phyloP scores from a whole-genome alignment of 23 tunicate species.

The Ciona savignyi region DNA sequence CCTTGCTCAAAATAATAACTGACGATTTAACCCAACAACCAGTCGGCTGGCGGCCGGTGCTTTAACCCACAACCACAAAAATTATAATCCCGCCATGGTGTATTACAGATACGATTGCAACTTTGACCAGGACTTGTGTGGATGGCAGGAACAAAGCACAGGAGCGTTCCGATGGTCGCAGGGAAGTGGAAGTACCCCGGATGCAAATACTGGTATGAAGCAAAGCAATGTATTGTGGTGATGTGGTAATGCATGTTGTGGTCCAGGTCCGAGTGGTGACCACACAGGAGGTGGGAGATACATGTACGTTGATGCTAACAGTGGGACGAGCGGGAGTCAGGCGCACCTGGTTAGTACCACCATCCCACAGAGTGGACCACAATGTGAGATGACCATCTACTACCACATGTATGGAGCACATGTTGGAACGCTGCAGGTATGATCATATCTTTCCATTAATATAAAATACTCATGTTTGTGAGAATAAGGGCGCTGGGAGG shows the following conservation, averaged over 20 bases:
- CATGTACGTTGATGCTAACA: slow-evolving; percentile 93
- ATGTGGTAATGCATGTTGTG: background rate
- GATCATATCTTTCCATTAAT: too few relatives aligned
- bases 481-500: too few relatives aligned
- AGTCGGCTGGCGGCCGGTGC: too few relatives aligned
- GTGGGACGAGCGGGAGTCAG: slow-evolving; percentile 51
- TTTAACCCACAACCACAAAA: too few relatives aligned
- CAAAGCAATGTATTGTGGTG: background rate
- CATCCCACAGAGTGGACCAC: slow-evolving; percentile 59
- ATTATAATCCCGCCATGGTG: too few relatives aligned
- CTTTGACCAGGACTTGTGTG: slow-evolving; percentile 50
- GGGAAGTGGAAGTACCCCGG: slow-evolving; percentile 44
- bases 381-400: slow-evolving; percentile 75
- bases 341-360: slow-evolving; percentile 55
- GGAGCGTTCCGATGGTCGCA: slow-evolving; percentile 75
- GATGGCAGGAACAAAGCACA: slow-evolving; percentile 59
- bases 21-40: too few relatives aligned
- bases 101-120: slow-evolving; percentile 66
- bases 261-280: slow-evolving; percentile 62
- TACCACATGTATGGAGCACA: slow-evolving; percentile 86
- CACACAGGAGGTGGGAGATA: slow-evolving; percentile 81
- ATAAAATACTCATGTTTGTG: too few relatives aligned
- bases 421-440: slow-evolving; percentile 81
- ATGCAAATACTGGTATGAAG: slow-evolving; percentile 57
- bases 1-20: too few relatives aligned